Evolutionary conservation across 2,888 invertebrate species (phyloP).

Genomic region (Empis stercorea): DNA sequence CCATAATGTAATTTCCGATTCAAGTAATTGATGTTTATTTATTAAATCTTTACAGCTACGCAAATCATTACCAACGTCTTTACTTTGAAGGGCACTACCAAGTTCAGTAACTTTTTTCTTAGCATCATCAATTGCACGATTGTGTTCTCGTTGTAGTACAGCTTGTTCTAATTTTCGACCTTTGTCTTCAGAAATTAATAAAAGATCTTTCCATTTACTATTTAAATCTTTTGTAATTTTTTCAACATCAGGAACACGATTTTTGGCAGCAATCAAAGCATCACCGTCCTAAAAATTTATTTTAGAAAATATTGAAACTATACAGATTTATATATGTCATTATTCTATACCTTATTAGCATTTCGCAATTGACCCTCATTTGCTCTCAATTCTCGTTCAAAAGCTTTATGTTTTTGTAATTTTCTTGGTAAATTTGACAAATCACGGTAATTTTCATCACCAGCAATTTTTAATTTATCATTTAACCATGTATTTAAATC

Average conservation of each 20-base stretch:
- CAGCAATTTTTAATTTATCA: slow-evolving; percentile 82
- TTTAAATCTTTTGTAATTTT: slow-evolving; percentile 56
- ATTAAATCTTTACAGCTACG: slow-evolving; percentile 82
- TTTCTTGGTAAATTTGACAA: slow-evolving; percentile 81
- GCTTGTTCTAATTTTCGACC: slow-evolving; percentile 72
- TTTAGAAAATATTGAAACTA: no score
- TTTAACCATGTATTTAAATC: slow-evolving; percentile 83
- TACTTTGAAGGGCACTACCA: slow-evolving; percentile 61
- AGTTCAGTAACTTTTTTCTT: slow-evolving; percentile 76
- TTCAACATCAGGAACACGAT: slow-evolving; percentile 56
- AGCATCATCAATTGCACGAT: slow-evolving; percentile 78
- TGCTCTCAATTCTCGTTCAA: slow-evolving; percentile 86
- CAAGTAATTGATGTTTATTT: slow-evolving; percentile 77
- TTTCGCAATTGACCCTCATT: slow-evolving; percentile 85
- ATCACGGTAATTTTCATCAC: slow-evolving; percentile 86
- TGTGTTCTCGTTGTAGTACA: slow-evolving; percentile 64
- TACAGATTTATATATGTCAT: no score
- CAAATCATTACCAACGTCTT: slow-evolving; percentile 78
- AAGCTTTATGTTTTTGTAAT: slow-evolving; percentile 91
- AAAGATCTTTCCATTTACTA: slow-evolving; percentile 62
- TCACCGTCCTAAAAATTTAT: slow-evolving; percentile 45
- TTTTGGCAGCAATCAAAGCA: slow-evolving; percentile 55
- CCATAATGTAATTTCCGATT: slow-evolving; percentile 76
- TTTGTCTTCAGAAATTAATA: slow-evolving; percentile 49
- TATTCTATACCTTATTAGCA: slow-evolving; percentile 54